Evolutionary conservation across 2,797 vertebrate genomes (phyloP).

Genomic region (Lepidocolaptes lacrymiger): DNA sequence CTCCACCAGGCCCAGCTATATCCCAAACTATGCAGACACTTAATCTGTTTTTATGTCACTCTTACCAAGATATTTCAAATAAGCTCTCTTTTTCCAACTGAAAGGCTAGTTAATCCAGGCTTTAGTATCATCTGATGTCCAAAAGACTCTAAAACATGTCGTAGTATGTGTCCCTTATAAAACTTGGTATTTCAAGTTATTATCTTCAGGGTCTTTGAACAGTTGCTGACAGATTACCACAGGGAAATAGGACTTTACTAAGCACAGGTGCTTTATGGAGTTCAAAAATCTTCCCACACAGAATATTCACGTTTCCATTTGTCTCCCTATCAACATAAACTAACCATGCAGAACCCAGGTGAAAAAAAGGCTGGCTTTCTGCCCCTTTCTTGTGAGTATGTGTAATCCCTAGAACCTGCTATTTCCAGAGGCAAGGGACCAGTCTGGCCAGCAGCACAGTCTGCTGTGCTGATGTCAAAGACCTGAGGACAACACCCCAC

Average conservation of each 20-base stretch:
- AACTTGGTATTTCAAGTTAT: background rate
- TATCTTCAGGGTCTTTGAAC: background rate
- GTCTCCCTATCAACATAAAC: background rate
- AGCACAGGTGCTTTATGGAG: background rate
- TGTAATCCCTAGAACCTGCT: background rate
- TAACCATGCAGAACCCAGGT: background rate
- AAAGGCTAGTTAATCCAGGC: background rate
- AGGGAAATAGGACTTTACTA: background rate
- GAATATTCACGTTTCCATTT: background rate
- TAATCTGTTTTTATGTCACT: background rate
- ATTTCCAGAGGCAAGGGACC: background rate
- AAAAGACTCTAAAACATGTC: background rate
- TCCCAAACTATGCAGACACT: background rate
- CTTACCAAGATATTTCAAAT: background rate
- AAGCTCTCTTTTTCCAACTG: background rate
- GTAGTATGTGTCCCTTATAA: background rate
- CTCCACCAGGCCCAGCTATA: background rate
- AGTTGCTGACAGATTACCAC: background rate
- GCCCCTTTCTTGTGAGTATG: background rate
- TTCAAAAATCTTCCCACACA: background rate
- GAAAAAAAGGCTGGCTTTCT: background rate
- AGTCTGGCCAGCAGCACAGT: background rate
- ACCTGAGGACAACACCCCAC: background rate
- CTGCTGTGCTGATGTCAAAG: background rate
- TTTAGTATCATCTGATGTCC: background rate